Percentiles rank a stretch among this genome's conserved stretches.
These are phyloP conservation scores for Silurus aristotelis DNA, from an alignment of 2,797 vertebrate genomes.

Conservation along the genomic window DNA sequence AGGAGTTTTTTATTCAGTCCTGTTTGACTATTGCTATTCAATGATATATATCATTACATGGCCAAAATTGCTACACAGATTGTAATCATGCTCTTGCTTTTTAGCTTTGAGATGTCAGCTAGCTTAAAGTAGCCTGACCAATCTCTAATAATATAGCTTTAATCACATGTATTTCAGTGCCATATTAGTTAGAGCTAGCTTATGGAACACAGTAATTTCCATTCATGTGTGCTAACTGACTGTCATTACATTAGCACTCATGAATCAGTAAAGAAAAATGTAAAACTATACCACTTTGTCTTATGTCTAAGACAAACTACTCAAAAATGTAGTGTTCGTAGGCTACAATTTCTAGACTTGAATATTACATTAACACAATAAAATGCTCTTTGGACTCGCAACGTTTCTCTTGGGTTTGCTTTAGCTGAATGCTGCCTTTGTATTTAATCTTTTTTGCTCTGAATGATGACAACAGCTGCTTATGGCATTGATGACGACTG, in stretches of 20 bases:
- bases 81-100: background rate
- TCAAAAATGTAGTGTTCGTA: background rate
- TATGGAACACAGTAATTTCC: background rate
- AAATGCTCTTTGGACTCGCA: background rate
- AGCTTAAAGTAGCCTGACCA: background rate
- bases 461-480: background rate
- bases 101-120: background rate
- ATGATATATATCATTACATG: background rate
- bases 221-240: background rate
- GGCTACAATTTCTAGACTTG: background rate
- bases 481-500: background rate
- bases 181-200: background rate
- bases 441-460: background rate
- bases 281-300: no score
- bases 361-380: background rate
- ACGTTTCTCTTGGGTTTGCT: background rate
- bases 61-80: background rate
- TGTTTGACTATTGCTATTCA: background rate
- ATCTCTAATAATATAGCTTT: background rate
- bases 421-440: slow-evolving; percentile 21
- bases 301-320: background rate
- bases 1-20: background rate
- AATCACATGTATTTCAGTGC: background rate
- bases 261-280: background rate
- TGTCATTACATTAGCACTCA: background rate